Evolutionary conservation across 2,113 vertebrate species (phyloP), one percentile per base, ranked within the genome.

Genomic region (Pardalotus punctatus): DNA sequence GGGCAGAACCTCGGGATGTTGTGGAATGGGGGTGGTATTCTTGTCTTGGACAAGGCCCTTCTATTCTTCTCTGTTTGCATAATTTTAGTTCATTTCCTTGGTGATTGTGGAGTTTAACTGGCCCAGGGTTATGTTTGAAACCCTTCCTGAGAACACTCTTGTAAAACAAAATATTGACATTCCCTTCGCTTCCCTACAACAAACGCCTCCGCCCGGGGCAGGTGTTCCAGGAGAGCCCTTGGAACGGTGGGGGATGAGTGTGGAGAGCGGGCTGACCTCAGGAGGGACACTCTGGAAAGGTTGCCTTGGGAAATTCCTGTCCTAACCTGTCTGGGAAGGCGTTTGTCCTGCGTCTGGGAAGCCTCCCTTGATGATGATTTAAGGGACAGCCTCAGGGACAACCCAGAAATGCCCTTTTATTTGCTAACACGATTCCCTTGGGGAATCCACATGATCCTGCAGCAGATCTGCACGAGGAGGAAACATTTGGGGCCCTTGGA

Each of bases 51-150:
- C 67, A n/a, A 83, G 64, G 56, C 58, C 6, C 56, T 83, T 95
- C 94, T 96, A 96, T 97, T 97, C 96, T 96, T 87, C 90, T 89
- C 82, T 96, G 81, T 94, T 96, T 95, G 94, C 80, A 81, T 83
- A 91, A 90, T 83, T 36, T 56, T 33, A 48, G 79, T 86, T 93
- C 74, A 33, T 90, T 95, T 47, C 35, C 67, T 86, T 24, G 71
- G 74, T 85, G 86, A 64, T 16, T 48, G 86, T 69, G 92, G 82
- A 40, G 84, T 80, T 90, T 22, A 58, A 36, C 72, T 40, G 23
- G 45, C 56, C 27, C 4, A 6, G 7, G 14, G 38, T 50, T 80
- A 74, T 62, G 10, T 84, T 71, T 81, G 58, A 77, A 91, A 66
- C 15, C 47, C 71, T 86, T 60, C 73, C 92, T 65, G 74, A 94